Evolutionary conservation across 2,113 vertebrate genomes (phyloP).

Genomic region (rat (Rattus norvegicus)): GRCr8 NC_086020.1:235551001-235551500

Average conservation of each 20-base stretch:
- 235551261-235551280: not conserved
- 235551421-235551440: not conserved
- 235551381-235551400: not conserved
- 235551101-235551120: not conserved
- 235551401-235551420: not conserved
- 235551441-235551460: not conserved
- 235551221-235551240: not conserved
- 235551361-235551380: not conserved
- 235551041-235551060: not conserved
- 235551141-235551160: not conserved
- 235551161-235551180: not conserved
- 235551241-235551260: not conserved
- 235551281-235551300: not conserved
- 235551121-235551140: not conserved
- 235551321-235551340: too few species aligned
- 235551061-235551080: not conserved
- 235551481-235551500: not conserved
- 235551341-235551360: not conserved
- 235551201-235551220: slow-evolving; percentile 19
- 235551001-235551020: not conserved
- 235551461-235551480: not conserved
- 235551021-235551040: not conserved
- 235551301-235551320: not conserved
- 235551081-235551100: not conserved
- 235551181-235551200: not conserved